Base-by-base conservation (phyloP, 2,888 invertebrate genomes). In the Eupithecia abbreviata region DNA sequence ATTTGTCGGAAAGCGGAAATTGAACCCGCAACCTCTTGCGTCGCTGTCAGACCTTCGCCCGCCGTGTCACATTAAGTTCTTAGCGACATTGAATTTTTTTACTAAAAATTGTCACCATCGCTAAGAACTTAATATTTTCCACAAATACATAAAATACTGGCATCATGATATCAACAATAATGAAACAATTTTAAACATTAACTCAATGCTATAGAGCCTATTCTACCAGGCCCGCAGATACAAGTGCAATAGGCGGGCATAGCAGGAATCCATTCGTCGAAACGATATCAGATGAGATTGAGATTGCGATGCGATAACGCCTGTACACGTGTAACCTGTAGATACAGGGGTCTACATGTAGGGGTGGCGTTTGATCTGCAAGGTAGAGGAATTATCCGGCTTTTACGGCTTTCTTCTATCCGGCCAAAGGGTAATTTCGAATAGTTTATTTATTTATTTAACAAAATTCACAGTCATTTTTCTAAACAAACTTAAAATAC, bases 251-350 rank as follows among this genome's bases (percentile, higher is more conserved):
- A 49, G 47, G 30, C 47, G 18, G 83, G 77, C 81, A 79, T 75
- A 77, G 79, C 85, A 84, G 81, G 85, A 86, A 88, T 88, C 87
- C 87, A 87, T 87, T 86, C 90, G 84, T 84, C 86, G 85, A 84
- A 86, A 85, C 86, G 88, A 88, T 89, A 89, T 88, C 88, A 86
- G 92, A 93, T 92, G 88, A 85, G 93, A 93, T 93, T 91, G 83
- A 87, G 91, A 92, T 92, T 85, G 81, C 79, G 82, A 79, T 74
- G 81, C 88, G 92, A 92, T 92, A 92, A 88, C 88, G 90, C 89
- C 76, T 84, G 82, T 89, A 91, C 91, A 91, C 90, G 89, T 92
- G 92, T 91, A 47, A 68, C 67, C 42, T 68, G 67, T 68, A 43
- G 67, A 42, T 41, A 41, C 66, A 66, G 66, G 15, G 66, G 43